phyloP scores from a whole-genome alignment of 30 jellyfish, hydroid and myxozoan genomes.

The Aurelia sp. region DNA sequence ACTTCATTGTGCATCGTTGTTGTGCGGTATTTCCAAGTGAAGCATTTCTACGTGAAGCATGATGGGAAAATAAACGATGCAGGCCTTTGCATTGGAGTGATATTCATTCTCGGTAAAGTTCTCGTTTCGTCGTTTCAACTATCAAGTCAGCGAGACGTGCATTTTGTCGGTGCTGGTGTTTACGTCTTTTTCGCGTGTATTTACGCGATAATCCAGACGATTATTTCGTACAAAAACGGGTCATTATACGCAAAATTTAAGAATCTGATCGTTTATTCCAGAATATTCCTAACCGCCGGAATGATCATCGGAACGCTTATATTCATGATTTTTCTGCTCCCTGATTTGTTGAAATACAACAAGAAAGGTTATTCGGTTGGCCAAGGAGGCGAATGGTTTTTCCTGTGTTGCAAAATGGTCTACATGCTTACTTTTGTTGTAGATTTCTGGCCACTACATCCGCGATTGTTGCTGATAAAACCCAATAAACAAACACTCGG shows the following conservation, averaged over 20 bases:
- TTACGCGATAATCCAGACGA: constrained; percentile 55
- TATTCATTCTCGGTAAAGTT: constrained; percentile 53
- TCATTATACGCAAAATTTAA: constrained; percentile 1
- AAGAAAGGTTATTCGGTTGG: constrained; percentile 45
- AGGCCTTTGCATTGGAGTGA: constrained; percentile 31
- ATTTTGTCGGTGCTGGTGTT: constrained; percentile 61
- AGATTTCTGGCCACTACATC: constrained; percentile 73
- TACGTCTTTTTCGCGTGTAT: constrained; percentile 53
- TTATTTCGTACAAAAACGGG: constrained; percentile 40
- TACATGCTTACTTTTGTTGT: constrained; percentile 49
- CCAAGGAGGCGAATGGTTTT: constrained; percentile 76
- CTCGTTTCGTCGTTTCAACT: constrained; percentile 50
- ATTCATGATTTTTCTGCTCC: constrained; percentile 37
- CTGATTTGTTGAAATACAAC: constrained; percentile 50
- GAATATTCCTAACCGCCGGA: constrained; percentile 25
- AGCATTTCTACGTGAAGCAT: constrained; percentile 38
- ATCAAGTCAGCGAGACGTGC: constrained; percentile 49
- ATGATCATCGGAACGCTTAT: constrained; percentile 54
- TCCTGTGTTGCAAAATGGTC: constrained; percentile 47
- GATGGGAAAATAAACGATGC: constrained; percentile 32
- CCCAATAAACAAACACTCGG: constrained; percentile 18
- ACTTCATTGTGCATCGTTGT: constrained; percentile 35
- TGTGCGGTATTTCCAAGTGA: constrained; percentile 67
- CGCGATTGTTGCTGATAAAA: constrained; percentile 53
- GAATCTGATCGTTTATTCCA: background rate